Conservation (phyloP, 92 coral and sea anemone species). For the Porites rus region DNA sequence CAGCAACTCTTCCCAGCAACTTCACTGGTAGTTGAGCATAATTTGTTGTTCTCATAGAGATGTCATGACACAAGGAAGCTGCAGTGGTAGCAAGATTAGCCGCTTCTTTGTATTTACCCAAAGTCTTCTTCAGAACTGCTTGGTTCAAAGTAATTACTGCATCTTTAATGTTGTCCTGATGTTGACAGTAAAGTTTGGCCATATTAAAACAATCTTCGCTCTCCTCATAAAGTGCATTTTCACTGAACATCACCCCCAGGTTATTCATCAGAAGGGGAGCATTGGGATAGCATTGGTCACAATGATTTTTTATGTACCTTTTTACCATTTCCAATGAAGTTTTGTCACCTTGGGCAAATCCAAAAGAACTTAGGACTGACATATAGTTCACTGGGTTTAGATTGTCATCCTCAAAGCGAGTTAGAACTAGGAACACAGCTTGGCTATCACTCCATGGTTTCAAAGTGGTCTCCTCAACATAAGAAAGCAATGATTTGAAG, state of each 20-base stretch:
- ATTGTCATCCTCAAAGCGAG: neutral
- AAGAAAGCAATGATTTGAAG: neutral
- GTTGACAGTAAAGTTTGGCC: constrained; percentile 13
- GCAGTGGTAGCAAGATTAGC: neutral
- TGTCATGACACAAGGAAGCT: constrained; percentile 13
- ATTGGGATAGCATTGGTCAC: neutral
- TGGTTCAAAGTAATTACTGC: constrained; percentile 8
- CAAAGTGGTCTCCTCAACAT: neutral
- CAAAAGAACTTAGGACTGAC: neutral
- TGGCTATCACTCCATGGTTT: neutral
- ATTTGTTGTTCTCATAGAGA: constrained; percentile 14
- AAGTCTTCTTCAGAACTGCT: neutral
- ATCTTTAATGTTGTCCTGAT: neutral
- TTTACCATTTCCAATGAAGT: constrained; percentile 1
- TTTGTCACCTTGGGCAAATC: neutral
- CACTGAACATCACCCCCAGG: constrained; percentile 31
- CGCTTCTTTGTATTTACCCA: constrained; percentile 5
- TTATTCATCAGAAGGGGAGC: neutral
- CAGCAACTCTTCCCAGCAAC: constrained; percentile 17
- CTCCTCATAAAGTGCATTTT: neutral
- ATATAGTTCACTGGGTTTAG: neutral
- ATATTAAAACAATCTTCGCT: constrained; percentile 1
- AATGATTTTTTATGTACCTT: neutral
- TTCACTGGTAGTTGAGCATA: neutral
- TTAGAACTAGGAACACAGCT: neutral